phyloP scores from a whole-genome alignment of 2,113 vertebrate genomes.

The Petaurus breviceps region DNA sequence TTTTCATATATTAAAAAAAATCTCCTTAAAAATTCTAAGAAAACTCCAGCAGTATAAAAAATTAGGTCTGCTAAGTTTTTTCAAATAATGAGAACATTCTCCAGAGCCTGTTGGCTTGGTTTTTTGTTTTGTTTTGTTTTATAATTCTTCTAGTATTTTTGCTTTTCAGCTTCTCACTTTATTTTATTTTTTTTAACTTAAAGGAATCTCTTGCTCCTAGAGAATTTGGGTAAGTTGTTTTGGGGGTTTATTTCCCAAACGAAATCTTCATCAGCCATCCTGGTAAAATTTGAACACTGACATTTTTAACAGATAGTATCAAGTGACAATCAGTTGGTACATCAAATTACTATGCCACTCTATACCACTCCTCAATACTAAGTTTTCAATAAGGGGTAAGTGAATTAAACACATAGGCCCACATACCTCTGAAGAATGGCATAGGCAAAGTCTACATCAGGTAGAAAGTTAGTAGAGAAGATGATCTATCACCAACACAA shows the following conservation, averaged over 20 bases:
- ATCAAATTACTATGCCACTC: background rate
- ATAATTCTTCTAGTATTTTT: background rate
- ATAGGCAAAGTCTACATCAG: no score
- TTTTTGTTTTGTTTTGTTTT: background rate
- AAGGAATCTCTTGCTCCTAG: background rate
- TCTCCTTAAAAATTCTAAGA: conserved; percentile 42
- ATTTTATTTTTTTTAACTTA: no score
- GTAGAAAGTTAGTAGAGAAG: no score
- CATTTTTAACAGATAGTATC: background rate
- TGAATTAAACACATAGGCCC: background rate
- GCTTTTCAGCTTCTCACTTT: background rate
- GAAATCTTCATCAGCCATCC: background rate
- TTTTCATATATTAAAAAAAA: conserved; percentile 38
- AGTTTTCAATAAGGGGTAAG: background rate
- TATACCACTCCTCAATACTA: background rate
- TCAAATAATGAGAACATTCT: background rate
- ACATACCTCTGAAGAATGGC: no score
- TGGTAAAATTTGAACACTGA: background rate
- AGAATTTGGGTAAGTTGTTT: background rate
- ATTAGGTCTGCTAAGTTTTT: background rate
- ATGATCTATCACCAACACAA: no score
- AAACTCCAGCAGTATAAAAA: conserved; percentile 36
- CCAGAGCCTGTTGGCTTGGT: background rate
- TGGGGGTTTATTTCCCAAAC: background rate
- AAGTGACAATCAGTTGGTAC: background rate